Conservation (phyloP, 92 coral and sea anemone genomes). For the Porites lobata region DNA sequence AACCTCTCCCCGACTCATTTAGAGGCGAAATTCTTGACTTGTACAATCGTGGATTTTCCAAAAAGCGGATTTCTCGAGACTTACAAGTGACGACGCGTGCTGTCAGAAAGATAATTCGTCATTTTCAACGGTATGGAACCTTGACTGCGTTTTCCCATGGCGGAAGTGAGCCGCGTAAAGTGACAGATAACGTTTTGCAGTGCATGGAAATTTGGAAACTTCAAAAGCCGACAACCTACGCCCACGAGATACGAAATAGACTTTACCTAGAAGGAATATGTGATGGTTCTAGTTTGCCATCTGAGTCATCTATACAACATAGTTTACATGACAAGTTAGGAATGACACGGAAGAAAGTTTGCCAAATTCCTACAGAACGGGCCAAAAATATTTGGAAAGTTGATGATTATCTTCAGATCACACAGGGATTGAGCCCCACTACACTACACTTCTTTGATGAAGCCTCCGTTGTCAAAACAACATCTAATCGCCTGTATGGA, state of each 20-base stretch:
- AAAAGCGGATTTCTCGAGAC: constrained; percentile 21
- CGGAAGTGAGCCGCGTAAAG: constrained; percentile 38
- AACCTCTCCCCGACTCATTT: constrained; percentile 20
- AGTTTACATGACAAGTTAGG: constrained; percentile 46
- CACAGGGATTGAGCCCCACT: constrained; percentile 13
- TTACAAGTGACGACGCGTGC: constrained; percentile 10
- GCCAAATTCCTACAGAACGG: constrained; percentile 56
- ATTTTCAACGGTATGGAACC: constrained; percentile 49
- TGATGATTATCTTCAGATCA: constrained; percentile 40
- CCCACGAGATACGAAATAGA: constrained; percentile 46
- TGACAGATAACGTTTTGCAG: constrained; percentile 49
- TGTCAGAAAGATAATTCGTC: constrained; percentile 23
- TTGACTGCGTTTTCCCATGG: constrained; percentile 39
- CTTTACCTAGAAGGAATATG: constrained; percentile 52
- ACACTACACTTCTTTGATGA: constrained; percentile 58
- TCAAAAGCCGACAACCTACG: constrained; percentile 65
- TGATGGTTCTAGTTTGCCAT: constrained; percentile 28
- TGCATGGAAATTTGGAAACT: constrained; percentile 59
- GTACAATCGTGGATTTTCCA: constrained; percentile 10
- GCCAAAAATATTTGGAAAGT: constrained; percentile 42
- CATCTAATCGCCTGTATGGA: constrained; percentile 65
- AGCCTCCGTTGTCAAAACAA: constrained; percentile 53
- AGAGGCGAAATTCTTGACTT: constrained; percentile 30
- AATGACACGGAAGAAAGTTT: constrained; percentile 61
- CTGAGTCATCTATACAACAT: constrained; percentile 38